Evolutionary conservation across 2,113 vertebrate species (phyloP).

Genomic region (Chaenocephalus aceratus): DNA sequence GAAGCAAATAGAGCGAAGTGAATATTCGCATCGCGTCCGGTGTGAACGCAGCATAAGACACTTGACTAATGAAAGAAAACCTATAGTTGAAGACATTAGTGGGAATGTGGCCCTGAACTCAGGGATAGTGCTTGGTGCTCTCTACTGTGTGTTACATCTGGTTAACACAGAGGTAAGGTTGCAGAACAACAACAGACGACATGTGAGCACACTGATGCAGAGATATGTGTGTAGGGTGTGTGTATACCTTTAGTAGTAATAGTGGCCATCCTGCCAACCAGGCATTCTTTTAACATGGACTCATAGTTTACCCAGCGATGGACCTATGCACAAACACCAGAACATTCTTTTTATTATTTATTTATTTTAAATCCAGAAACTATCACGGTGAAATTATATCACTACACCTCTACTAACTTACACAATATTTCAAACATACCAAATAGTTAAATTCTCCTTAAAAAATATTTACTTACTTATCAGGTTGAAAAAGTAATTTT

Average conservation of each 20-base stretch:
- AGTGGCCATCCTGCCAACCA: slow-evolving; percentile 93
- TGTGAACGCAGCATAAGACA: too few relatives aligned
- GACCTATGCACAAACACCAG: slow-evolving; percentile 82
- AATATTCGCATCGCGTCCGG: too few relatives aligned
- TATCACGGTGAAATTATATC: neutral
- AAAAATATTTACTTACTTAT: neutral
- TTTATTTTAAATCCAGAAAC: neutral
- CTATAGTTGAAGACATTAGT: neutral
- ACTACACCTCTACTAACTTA: neutral
- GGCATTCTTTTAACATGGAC: slow-evolving; percentile 97
- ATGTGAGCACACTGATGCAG: neutral
- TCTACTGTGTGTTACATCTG: neutral
- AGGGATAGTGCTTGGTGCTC: neutral
- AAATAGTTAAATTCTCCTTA: neutral
- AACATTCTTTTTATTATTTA: neutral
- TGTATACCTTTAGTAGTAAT: slow-evolving; percentile 86
- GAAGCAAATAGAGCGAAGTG: too few relatives aligned
- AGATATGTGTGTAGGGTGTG: neutral
- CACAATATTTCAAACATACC: neutral
- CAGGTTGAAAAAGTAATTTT: neutral
- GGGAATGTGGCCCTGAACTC: neutral
- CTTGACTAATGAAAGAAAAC: neutral
- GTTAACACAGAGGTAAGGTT: neutral
- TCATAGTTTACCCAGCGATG: slow-evolving; percentile 99
- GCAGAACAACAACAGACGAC: neutral